phyloP scores from a whole-genome alignment of 2,888 invertebrate genomes.

The Drosophila melanosoma region DNA sequence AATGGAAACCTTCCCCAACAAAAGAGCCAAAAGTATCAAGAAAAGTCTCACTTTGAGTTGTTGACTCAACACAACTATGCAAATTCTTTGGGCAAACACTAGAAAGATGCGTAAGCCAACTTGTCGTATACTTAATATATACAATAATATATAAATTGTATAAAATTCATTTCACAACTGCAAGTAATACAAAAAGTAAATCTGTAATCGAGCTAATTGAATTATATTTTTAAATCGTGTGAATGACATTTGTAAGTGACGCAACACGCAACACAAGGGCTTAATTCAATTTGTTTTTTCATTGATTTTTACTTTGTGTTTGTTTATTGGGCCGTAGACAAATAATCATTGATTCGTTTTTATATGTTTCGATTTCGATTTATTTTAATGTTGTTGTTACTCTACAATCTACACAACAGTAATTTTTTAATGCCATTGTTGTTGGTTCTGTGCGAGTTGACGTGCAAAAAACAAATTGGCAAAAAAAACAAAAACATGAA shows the following conservation, averaged over 20 bases:
- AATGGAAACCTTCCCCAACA: slow-evolving; percentile 54
- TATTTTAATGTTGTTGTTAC: slow-evolving; percentile 33
- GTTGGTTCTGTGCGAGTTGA: slow-evolving; percentile 39
- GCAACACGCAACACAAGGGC: slow-evolving; percentile 42
- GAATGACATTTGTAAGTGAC: slow-evolving; percentile 61
- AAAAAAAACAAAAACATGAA: slow-evolving; percentile 8
- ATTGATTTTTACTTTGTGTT: slow-evolving; percentile 32
- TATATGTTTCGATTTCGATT: slow-evolving; percentile 34
- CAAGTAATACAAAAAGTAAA: slow-evolving; percentile 5
- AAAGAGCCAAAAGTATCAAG: slow-evolving; percentile 22
- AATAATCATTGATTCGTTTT: slow-evolving; percentile 37
- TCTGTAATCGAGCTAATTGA: slow-evolving; percentile 22
- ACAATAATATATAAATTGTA: background rate
- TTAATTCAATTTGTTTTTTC: slow-evolving; percentile 33
- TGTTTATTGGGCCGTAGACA: slow-evolving; percentile 48
- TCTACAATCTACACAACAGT: slow-evolving; percentile 48
- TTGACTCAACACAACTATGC: slow-evolving; percentile 32
- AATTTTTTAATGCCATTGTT: slow-evolving; percentile 29
- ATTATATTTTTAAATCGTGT: slow-evolving; percentile 21
- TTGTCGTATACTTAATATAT: slow-evolving; percentile 40
- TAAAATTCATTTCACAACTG: slow-evolving; percentile 35
- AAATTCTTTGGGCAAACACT: slow-evolving; percentile 43
- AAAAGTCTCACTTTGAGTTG: slow-evolving; percentile 28
- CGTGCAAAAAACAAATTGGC: slow-evolving; percentile 59
- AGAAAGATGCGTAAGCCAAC: slow-evolving; percentile 42